Percentiles rank a stretch among this genome's conserved stretches.
phyloP scores from a whole-genome alignment of 2,113 vertebrate species.

The Neotoma lepida region DNA sequence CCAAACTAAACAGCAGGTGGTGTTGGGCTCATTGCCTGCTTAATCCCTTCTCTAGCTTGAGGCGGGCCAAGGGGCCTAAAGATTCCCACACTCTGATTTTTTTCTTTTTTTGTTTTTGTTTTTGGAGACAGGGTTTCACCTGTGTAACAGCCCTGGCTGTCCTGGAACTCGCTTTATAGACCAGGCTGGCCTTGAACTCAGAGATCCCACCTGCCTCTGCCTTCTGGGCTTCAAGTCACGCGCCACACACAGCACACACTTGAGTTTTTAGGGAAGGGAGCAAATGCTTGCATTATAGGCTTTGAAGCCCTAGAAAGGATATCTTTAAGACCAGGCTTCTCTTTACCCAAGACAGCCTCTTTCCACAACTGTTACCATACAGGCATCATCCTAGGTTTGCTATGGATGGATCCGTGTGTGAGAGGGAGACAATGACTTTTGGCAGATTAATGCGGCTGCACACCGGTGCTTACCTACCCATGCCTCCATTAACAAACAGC shows the following conservation, averaged over 20 bases:
- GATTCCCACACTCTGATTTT: constrained; percentile 58
- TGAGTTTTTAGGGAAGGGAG: not conserved
- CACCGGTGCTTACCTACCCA: not conserved
- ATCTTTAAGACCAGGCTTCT: not conserved
- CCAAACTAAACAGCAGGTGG: constrained; percentile 76
- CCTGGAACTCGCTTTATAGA: not conserved
- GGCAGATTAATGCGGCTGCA: too few relatives aligned
- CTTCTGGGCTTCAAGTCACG: not conserved
- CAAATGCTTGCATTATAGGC: not conserved
- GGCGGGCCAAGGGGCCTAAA: constrained; percentile 6
- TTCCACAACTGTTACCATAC: not conserved
- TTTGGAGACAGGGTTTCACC: not conserved
- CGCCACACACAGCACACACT: not conserved
- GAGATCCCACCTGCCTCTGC: not conserved
- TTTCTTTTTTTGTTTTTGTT: not conserved
- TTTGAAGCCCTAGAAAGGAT: not conserved
- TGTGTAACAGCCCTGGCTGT: not conserved
- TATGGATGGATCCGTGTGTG: not conserved
- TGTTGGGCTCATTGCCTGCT: constrained; percentile 20
- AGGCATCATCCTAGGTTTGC: not conserved
- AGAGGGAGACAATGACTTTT: not conserved
- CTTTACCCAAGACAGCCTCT: not conserved
- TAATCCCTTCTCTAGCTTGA: constrained; percentile 68
- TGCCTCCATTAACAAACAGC: not conserved
- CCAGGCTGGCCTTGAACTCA: not conserved